Evolutionary conservation across 2,888 invertebrate species (phyloP), one percentile per base, ranked within the genome.

Genomic region (Scaptomyza parva): DNA sequence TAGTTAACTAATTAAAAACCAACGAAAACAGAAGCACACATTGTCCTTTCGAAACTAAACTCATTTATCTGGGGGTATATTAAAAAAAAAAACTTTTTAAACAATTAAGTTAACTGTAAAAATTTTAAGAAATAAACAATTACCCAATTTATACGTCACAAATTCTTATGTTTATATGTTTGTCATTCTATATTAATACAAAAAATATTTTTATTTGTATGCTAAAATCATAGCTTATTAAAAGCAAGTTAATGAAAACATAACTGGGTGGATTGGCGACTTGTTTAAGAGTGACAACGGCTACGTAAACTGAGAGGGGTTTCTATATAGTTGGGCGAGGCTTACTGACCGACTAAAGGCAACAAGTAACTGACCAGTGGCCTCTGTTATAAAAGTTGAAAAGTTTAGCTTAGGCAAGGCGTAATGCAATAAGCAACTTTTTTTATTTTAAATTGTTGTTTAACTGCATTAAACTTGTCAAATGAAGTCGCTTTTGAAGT

Each of bases 381-480:
- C 60, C 62, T 52, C 43, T 52, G 45, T 22, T 66, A 35, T 9
- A 37, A 77, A 74, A 73, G 59, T 77, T 75, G 20, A 48, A 61
- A 74, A 73, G 57, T 77, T 75, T 58, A 63, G 59, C 53, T 43
- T 30, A 30, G 53, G 60, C 57, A 26, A 61, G 60, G 43, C 61
- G 44, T 73, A 73, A 73, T 76, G 73, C 73, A 86, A 86, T 81
- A 78, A 71, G 58, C 72, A 85, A 81, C 68, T 65, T 70, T 60
- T 60, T 45, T 45, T 37, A 9, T 37, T 37, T 8, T 45, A 0
- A 73, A 28, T 70, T 77, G 82, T 75, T 78, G 79, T 59, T 82
- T 64, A 70, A 88, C 82, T 79, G 68, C 70, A 82, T 88, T 82
- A 86, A 88, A 88, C 57, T 82, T 82, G 79, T 88, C 83, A 88